Conservation (phyloP, 1,140 invertebrate genomes). For the Drosophila micromelanica region DNA sequence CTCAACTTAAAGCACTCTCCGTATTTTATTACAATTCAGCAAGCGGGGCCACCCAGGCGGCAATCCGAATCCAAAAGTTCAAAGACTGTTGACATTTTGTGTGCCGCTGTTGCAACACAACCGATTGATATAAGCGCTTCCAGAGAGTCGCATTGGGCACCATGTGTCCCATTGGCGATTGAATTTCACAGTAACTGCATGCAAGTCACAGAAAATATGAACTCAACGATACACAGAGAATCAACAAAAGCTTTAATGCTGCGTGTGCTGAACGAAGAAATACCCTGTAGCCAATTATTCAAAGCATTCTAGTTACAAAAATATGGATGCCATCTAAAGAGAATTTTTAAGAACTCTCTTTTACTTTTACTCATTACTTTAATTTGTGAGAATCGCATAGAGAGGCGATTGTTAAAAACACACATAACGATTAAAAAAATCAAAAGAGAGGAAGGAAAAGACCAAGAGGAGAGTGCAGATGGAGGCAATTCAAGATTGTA, state of each 20-base stretch:
- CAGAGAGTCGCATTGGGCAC: conserved; percentile 23
- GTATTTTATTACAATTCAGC: conserved; percentile 42
- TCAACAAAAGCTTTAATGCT: not conserved
- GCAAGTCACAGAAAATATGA: conserved; percentile 48
- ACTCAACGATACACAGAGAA: conserved; percentile 10
- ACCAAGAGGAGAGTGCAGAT: not conserved
- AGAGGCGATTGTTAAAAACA: not conserved
- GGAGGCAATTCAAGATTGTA: no score
- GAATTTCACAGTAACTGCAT: conserved; percentile 41
- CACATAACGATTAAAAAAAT: not conserved
- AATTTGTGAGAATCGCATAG: not conserved
- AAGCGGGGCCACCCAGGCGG: conserved; percentile 25
- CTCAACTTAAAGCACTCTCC: not conserved
- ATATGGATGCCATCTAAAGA: no score
- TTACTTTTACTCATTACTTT: no score
- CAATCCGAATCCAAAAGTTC: conserved; percentile 24
- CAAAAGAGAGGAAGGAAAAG: not conserved
- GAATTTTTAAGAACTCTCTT: no score
- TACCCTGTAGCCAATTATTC: not conserved
- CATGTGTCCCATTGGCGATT: conserved; percentile 41
- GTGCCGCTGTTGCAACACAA: conserved; percentile 32
- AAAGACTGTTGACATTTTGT: conserved; percentile 48
- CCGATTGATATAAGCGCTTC: conserved; percentile 78
- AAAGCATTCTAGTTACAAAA: no score
- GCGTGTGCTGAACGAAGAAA: not conserved